A percentile compares a stretch with the other conserved stretches of the same genome.
phyloP scores from a whole-genome alignment of 2,888 invertebrate species.

The Macaria liturata region DNA sequence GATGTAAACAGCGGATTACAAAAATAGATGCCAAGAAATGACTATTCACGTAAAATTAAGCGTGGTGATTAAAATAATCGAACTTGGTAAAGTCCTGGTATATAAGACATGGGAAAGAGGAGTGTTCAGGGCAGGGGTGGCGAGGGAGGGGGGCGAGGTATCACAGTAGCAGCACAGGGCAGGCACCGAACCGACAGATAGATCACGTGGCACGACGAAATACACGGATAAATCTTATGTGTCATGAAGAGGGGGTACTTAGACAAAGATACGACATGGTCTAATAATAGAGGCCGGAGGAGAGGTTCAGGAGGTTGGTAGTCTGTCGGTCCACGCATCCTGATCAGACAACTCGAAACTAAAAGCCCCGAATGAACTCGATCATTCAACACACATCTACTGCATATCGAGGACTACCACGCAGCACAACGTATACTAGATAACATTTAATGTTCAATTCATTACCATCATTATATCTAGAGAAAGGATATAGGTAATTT shows the following conservation, averaged over 20 bases:
- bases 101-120: not conserved
- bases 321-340: conserved; percentile 43
- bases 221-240: too few species aligned
- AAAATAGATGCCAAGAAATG: conserved; percentile 11
- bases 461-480: conserved; percentile 38
- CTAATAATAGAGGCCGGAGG: too few species aligned
- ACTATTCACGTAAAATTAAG: conserved; percentile 7
- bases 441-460: conserved; percentile 50
- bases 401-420: conserved; percentile 55
- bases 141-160: conserved; percentile 45
- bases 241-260: too few species aligned
- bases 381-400: conserved; percentile 37
- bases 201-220: too few species aligned
- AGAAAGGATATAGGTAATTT: not conserved
- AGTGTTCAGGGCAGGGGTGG: conserved; percentile 24
- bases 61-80: too few species aligned
- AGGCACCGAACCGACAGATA: conserved; percentile 1
- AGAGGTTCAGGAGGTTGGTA: too few species aligned
- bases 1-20: conserved; percentile 1
- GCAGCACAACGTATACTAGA: conserved; percentile 59
- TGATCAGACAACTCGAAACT: conserved; percentile 39
- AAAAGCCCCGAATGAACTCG: conserved; percentile 14
- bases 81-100: too few species aligned
- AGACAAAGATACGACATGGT: too few species aligned
- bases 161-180: conserved; percentile 61